Percentiles rank a stretch among this genome's conserved stretches.
Conservation (phyloP, 1,140 invertebrate genomes). For the Reticulitermes speratus region DNA sequence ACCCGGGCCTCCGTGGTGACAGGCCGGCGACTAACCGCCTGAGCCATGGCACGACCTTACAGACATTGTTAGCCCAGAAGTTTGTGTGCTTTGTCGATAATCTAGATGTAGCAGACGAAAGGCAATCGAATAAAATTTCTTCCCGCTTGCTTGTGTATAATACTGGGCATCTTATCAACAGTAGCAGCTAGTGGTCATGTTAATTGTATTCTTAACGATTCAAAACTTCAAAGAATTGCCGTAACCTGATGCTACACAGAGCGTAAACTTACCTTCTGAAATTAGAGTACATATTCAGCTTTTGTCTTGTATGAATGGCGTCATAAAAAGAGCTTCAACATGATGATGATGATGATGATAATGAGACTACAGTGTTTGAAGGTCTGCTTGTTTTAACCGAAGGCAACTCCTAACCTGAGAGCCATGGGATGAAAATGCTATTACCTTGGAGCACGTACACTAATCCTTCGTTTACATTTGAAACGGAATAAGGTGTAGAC, state of each 20-base stretch:
- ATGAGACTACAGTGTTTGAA: too few relatives aligned
- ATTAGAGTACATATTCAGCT: neutral
- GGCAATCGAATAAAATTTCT: too few relatives aligned
- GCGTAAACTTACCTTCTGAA: neutral
- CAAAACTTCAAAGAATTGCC: neutral
- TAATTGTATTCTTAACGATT: too few relatives aligned
- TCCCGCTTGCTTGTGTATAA: too few relatives aligned
- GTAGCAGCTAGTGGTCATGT: too few relatives aligned
- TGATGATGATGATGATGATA: neutral
- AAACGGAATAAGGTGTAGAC: neutral
- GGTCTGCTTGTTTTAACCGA: neutral
- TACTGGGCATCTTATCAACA: too few relatives aligned
- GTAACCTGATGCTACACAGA: neutral
- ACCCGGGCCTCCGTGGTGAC: too few relatives aligned
- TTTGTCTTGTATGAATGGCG: neutral
- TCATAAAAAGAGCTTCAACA: neutral
- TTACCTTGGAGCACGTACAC: neutral
- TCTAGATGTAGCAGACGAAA: too few relatives aligned
- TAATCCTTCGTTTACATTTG: neutral
- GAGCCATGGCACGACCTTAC: too few relatives aligned
- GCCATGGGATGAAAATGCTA: neutral
- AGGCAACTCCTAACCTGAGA: neutral
- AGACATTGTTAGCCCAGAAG: too few relatives aligned
- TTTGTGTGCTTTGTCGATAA: too few relatives aligned
- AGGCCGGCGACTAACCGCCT: too few relatives aligned